Evolutionary conservation across 2,888 invertebrate genomes (phyloP).

Genomic region (Clepsis dumicolana): DNA sequence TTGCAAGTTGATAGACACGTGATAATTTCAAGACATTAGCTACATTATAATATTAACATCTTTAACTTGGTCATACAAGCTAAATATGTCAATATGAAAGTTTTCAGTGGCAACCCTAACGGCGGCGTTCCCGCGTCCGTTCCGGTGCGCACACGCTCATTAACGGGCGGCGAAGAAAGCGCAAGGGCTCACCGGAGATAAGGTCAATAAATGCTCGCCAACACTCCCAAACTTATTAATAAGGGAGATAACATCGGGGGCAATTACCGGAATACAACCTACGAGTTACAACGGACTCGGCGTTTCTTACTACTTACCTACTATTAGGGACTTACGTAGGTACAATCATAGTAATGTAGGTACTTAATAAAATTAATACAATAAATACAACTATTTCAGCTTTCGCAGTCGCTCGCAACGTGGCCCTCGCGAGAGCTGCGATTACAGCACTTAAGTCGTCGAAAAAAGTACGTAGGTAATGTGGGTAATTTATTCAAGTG

Average conservation of each 20-base stretch:
- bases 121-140: constrained; percentile 53
- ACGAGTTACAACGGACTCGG: constrained; percentile 11
- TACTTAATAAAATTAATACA: too few relatives aligned
- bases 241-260: constrained; percentile 68
- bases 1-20: background rate
- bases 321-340: too few relatives aligned
- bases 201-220: constrained; percentile 81
- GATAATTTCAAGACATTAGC: background rate
- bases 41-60: background rate
- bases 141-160: constrained; percentile 72
- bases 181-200: constrained; percentile 80
- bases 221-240: constrained; percentile 78
- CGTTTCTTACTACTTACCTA: too few relatives aligned
- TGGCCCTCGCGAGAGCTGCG: too few relatives aligned
- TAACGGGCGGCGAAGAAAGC: constrained; percentile 72
- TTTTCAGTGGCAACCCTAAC: constrained; percentile 22
- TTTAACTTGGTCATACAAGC: background rate
- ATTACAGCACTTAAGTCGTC: too few relatives aligned
- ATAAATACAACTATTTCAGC: too few relatives aligned
- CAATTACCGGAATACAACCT: constrained; percentile 71
- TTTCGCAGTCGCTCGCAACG: too few relatives aligned
- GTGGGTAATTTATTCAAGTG: too few relatives aligned
- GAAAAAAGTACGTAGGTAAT: too few relatives aligned
- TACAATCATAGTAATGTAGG: too few relatives aligned
- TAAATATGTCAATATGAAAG: background rate